phyloP scores from a whole-genome alignment of 2,888 invertebrate genomes.

The Serripes groenlandicus region DNA sequence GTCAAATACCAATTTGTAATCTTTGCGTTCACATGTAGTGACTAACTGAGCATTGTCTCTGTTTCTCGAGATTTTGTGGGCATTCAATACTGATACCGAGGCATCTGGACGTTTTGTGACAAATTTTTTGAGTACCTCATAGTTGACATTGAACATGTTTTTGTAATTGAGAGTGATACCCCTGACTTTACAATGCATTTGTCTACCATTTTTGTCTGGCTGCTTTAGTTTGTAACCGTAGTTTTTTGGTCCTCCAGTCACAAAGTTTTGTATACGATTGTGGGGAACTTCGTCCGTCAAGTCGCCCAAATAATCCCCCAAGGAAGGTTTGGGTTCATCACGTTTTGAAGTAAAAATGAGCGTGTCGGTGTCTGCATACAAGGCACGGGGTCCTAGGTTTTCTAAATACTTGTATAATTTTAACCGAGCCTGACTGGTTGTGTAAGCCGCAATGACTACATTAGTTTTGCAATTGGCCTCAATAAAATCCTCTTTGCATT shows the following conservation, averaged over 20 bases:
- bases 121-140: slow-evolving; percentile 58
- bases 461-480: slow-evolving; percentile 20
- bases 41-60: background rate
- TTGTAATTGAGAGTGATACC: slow-evolving; percentile 73
- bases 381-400: slow-evolving; percentile 3
- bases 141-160: slow-evolving; percentile 61
- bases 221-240: slow-evolving; percentile 74
- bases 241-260: slow-evolving; percentile 84
- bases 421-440: slow-evolving; percentile 10
- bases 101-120: slow-evolving; percentile 14
- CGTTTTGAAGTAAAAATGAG: no score
- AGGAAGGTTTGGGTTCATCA: no score
- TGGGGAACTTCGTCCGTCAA: slow-evolving; percentile 82
- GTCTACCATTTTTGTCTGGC: slow-evolving; percentile 33
- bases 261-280: slow-evolving; percentile 71
- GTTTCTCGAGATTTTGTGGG: slow-evolving; percentile 13
- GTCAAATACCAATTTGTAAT: slow-evolving; percentile 13
- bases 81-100: slow-evolving; percentile 10
- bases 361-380: slow-evolving; percentile 42
- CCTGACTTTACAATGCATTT: slow-evolving; percentile 73
- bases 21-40: slow-evolving; percentile 5
- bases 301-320: slow-evolving; percentile 82
- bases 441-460: slow-evolving; percentile 37
- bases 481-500: slow-evolving; percentile 35
- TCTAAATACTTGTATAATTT: slow-evolving; percentile 36